Evolutionary conservation across 2,797 vertebrate genomes (phyloP), one percentile per base, ranked within the genome.

Genomic region (Myripristis murdjan): DNA sequence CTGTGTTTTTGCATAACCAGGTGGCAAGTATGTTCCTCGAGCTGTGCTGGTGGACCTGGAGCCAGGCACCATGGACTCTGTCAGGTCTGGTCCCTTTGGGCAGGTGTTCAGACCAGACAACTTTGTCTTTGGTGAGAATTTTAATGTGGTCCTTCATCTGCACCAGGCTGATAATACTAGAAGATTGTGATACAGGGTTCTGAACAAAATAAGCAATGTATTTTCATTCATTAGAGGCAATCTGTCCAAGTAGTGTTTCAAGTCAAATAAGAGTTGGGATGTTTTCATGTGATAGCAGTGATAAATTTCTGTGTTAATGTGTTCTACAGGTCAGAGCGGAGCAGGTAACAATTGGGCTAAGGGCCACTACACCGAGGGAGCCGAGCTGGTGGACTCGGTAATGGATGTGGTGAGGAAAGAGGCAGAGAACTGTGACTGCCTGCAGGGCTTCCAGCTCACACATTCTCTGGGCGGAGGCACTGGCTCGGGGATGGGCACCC

Each of bases 391-490:
- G 24, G 84, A 86, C 63, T 82, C 81, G 0, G 81, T 86, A 18
- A 33, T 85, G 73, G 83, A 85, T 6, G 84, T 86, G 74, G 84
- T 86, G 9, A 77, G 84, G 23, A 86, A 86, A 56, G 84, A 86
- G 55, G 84, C 84, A 0, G 84, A 86, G 64, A 70, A 74, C 61
- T 86, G 84, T 3, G 84, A 86, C 77, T 86, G 84, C 31, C n/a
- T n/a, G n/a, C n/a, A n/a, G n/a, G n/a, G n/a, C n/a, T n/a, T n/a
- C n/a, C n/a, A n/a, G n/a, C n/a, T 96, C 22, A 96, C 95, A 0
- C 95, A 96, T 18, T 96, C 95, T 0, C 89, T 96, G 3, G 95
- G 95, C 0, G 95, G 95, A 1, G 95, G 95, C 39, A 96, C 95
- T 0, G 95, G 95, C 0, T 95, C 95, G 0, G 95, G 95, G 1